phyloP scores from a whole-genome alignment of 2,113 vertebrate species.

The Coregonus clupeaformis region DNA sequence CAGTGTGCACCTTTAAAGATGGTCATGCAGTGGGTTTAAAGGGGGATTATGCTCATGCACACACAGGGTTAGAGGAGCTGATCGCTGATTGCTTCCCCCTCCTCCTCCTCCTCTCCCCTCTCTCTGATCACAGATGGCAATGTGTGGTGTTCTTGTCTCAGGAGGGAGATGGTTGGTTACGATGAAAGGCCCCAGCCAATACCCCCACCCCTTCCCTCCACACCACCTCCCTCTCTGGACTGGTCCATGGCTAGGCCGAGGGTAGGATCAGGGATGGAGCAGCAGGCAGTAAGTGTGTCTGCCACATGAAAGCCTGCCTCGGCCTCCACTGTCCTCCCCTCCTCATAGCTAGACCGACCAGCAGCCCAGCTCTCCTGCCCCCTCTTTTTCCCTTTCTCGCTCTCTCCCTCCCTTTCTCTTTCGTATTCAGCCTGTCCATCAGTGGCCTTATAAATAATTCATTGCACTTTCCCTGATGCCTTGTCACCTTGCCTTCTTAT shows the following conservation, averaged over 20 bases:
- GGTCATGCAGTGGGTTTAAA: conserved; percentile 2
- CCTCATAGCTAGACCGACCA: too few species aligned
- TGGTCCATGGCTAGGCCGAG: too few species aligned
- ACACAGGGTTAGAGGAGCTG: conserved; percentile 5
- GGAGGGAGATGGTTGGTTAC: conserved; percentile 8
- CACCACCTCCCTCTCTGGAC: neutral
- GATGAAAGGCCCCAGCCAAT: conserved; percentile 6
- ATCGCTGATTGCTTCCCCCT: conserved; percentile 3
- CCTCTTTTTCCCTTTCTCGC: conserved; percentile 1
- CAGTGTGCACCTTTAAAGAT: neutral
- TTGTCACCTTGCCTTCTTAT: conserved; percentile 63
- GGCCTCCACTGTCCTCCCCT: too few species aligned
- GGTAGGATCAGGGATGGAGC: too few species aligned
- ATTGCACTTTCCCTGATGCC: conserved; percentile 58
- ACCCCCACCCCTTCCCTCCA: neutral
- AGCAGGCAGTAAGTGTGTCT: too few species aligned
- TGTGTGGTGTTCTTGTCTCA: neutral
- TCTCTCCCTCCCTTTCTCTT: conserved; percentile 29
- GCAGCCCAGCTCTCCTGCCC: neutral
- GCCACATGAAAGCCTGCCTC: too few species aligned
- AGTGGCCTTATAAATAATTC: conserved; percentile 63
- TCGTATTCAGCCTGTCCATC: conserved; percentile 60
- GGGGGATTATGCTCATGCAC: conserved; percentile 3
- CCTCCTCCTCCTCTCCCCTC: conserved; percentile 37
- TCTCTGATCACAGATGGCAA: conserved; percentile 15